phyloP scores from a whole-genome alignment of 2,888 invertebrate species.

The Endotricha flammealis region DNA sequence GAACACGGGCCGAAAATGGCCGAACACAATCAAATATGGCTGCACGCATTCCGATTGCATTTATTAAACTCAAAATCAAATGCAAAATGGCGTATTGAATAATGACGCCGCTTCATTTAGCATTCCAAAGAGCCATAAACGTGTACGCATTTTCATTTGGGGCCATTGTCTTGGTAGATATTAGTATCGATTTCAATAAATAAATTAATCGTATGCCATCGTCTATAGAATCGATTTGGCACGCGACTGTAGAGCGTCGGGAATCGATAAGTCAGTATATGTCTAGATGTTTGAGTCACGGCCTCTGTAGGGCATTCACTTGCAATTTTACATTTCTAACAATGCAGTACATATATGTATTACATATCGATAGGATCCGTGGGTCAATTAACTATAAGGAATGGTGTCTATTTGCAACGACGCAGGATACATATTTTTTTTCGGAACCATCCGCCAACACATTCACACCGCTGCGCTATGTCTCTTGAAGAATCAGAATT shows the following conservation, averaged over 20 bases:
- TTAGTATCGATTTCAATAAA: constrained; percentile 78
- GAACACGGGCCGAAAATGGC: constrained; percentile 58
- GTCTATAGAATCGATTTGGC: constrained; percentile 71
- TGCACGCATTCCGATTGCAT: constrained; percentile 75
- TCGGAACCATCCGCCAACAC: no score
- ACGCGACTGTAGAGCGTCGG: constrained; percentile 65
- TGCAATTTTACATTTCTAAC: constrained; percentile 61
- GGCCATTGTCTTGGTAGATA: constrained; percentile 74
- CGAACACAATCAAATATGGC: constrained; percentile 64
- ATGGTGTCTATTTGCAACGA: no score
- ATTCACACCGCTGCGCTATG: no score
- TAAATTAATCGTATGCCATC: constrained; percentile 73
- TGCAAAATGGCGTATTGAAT: constrained; percentile 75
- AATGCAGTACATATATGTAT: constrained; percentile 38
- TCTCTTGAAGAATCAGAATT: no score
- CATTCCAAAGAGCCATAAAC: constrained; percentile 74
- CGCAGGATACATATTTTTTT: no score
- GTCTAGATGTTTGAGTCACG: constrained; percentile 50
- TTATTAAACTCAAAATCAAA: constrained; percentile 77
- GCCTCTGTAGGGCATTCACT: constrained; percentile 68
- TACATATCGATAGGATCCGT: constrained; percentile 19
- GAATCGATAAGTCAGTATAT: constrained; percentile 55
- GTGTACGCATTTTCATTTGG: constrained; percentile 74
- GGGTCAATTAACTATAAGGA: background rate
- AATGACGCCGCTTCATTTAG: constrained; percentile 72